These are phyloP conservation scores for Odontothrips loti DNA, from an alignment of 2,888 invertebrate species.

Conservation along the genomic window DNA sequence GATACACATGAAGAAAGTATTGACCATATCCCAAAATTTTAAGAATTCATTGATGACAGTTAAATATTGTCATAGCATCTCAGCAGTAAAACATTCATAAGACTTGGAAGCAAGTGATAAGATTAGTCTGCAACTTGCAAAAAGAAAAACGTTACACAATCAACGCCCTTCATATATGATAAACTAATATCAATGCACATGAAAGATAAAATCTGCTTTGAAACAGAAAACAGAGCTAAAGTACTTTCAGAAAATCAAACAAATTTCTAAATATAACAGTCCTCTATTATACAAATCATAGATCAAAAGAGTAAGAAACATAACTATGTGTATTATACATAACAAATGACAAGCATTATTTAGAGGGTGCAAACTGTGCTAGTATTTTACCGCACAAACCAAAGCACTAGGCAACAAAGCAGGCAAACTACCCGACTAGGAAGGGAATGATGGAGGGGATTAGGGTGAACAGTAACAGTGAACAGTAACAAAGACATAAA, in stretches of 20 bases:
- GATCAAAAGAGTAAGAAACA: not conserved
- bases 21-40: too few relatives aligned
- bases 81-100: too few relatives aligned
- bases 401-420: constrained; percentile 24
- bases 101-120: too few relatives aligned
- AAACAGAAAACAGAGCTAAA: not conserved
- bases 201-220: too few relatives aligned
- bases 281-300: not conserved
- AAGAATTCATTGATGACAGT: too few relatives aligned
- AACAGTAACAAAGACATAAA: not conserved
- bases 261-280: constrained; percentile 27
- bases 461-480: not conserved
- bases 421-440: constrained; percentile 24
- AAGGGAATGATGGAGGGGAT: not conserved
- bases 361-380: not conserved
- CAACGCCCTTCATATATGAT: too few relatives aligned
- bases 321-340: not conserved
- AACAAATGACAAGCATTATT: not conserved
- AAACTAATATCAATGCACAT: too few relatives aligned
- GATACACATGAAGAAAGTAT: too few relatives aligned
- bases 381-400: not conserved
- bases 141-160: too few relatives aligned
- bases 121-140: too few relatives aligned
- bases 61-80: too few relatives aligned
- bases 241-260: not conserved